Evolutionary conservation across 1,140 invertebrate genomes (phyloP), one percentile per base, ranked within the genome.

Genomic region (Drosophila quadrilineata): DNA sequence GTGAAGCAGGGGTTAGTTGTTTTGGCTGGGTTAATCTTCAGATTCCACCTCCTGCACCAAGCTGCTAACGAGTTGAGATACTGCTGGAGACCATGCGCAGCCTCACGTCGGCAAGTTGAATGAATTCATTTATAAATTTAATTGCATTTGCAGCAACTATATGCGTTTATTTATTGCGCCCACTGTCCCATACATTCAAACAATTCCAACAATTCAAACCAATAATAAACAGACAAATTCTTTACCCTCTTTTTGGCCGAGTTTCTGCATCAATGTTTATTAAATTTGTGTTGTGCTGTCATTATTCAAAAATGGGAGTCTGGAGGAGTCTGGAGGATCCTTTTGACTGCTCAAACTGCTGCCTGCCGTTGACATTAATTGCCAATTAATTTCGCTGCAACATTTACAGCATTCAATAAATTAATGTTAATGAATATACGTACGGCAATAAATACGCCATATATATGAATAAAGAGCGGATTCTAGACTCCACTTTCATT

Each of bases 331-430:
- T 28, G 45, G 10, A 9, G 12, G 9, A 58, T 50, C 50, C n/a
- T n/a, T 43, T n/a, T 16, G 6, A 12, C 10, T 22, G 5, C 17
- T 24, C 53, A 46, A 45, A 9, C 24, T 26, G 5, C 3, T 10
- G 46, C 21, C 46, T 66, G 56, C 43, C 52, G 46, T 17, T 53
- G 75, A 82, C 75, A 56, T 75, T 75, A 72, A 80, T 82, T 75
- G 68, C 38, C 76, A 68, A 82, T 80, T 80, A 75, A 80, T 75
- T 80, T 80, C 29, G 43, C 60, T 22, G 62, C 53, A 45, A 64
- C 62, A 80, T 71, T 62, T 28, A 57, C 36, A 45, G 31, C 69
- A 58, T 69, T 62, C 52, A 40, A 64, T 73, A 50, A 65, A 56
- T 57, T 35, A 70, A 70, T 52, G 16, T 57, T 38, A 60, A 21